Evolutionary conservation across 2,113 vertebrate species (phyloP), one percentile per base, ranked within the genome.

Genomic region (Erinaceus europaeus): DNA sequence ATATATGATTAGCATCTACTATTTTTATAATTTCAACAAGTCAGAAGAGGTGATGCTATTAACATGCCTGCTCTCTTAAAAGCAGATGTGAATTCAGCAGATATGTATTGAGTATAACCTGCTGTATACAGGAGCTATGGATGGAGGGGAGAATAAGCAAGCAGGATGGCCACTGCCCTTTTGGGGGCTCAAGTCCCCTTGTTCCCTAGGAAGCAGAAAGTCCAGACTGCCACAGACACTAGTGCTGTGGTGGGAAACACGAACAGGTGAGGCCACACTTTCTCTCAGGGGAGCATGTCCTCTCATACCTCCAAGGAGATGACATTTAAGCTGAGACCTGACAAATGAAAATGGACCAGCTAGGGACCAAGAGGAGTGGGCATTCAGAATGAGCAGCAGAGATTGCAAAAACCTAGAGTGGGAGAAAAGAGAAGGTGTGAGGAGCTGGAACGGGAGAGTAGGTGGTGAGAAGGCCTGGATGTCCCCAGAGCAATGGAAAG

Each of bases 1-100:
- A 13, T 65, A 53, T 15, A 36, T 27, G 77, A 72, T 86, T 65
- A 53, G 42, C 18, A 82, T 59, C 79, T 84, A 85, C 77, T 90
- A 46, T 57, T 57, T 68, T 72, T 85, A 34, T 79, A 42, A 76
- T 67, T 71, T 71, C 59, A 79, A 44, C 38, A 69, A 75, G 46
- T 23, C 4, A 21, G 25, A 78, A 71, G 27, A 83, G 46, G 18
- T 15, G 42, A 34, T 32, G 38, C 18, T 59, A 55, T 84, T 61
- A 62, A 25, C 36, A 20, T 10, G 52, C 25, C 68, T 46, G 20
- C 36, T 38, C 25, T 59, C 76, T 23, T 67, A 52, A 27, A 74
- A 68, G n/a, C 38, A 65, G 27, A 42, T 42, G 34, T 14, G 6
- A 44, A 52, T 38, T 61, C 48, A 32, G 29, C 40, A 64, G 36